phyloP scores from a whole-genome alignment of 2,888 invertebrate genomes.

The Vannuccia rotundouncinata region DNA sequence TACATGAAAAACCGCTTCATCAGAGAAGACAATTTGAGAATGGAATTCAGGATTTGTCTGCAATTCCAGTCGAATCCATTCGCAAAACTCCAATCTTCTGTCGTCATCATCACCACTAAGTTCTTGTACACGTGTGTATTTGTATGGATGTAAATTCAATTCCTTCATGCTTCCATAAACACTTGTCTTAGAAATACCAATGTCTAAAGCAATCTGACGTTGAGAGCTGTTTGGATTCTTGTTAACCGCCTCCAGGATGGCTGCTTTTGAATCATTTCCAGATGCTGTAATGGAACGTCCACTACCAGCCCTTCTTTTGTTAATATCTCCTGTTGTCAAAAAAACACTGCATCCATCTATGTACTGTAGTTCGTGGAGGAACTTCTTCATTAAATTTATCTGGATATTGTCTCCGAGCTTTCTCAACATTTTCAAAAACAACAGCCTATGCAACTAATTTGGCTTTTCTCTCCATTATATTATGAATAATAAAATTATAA shows the following conservation, averaged over 20 bases:
- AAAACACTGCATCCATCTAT: background rate
- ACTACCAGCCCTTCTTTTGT: background rate
- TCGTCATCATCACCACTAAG: no score
- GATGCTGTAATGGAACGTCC: background rate
- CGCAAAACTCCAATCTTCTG: background rate
- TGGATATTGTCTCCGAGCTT: background rate
- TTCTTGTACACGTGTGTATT: no score
- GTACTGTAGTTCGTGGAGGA: background rate
- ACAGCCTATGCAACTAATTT: conserved; percentile 15
- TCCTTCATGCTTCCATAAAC: background rate
- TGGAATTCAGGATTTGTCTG: background rate
- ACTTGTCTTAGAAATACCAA: background rate
- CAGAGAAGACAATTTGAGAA: background rate
- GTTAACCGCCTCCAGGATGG: background rate
- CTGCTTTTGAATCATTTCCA: background rate
- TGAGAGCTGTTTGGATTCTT: background rate
- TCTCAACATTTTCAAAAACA: conserved; percentile 4
- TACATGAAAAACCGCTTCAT: background rate
- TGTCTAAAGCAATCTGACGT: background rate
- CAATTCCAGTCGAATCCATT: background rate
- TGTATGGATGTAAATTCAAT: no score
- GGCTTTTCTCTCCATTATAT: conserved; percentile 3
- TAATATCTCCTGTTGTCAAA: background rate
- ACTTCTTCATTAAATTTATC: conserved; percentile 18
- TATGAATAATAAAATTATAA: no score